These are phyloP conservation scores for Rhagologus leucostigma DNA, from an alignment of 2,113 vertebrate genomes.

Conservation along the genomic window DNA sequence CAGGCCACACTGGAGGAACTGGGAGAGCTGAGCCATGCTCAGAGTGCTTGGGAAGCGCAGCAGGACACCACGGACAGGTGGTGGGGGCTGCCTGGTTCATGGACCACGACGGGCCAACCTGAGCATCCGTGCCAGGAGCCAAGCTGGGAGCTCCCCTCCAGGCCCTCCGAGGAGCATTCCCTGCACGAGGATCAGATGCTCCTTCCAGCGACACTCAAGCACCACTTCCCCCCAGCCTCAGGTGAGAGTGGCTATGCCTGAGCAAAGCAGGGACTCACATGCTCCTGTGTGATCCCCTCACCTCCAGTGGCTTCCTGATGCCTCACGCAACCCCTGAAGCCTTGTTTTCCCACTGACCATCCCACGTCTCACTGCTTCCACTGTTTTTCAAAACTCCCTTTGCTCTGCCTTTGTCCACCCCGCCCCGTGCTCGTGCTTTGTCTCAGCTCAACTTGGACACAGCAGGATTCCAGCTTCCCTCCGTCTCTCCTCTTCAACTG, in stretches of 20 bases:
- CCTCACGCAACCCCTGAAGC: not conserved
- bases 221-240: fast-evolving
- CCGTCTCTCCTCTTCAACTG: not conserved
- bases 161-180: not conserved
- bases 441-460: not conserved
- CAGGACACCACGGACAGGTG: fast-evolving
- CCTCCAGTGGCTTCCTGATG: not conserved
- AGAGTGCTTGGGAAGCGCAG: fast-evolving
- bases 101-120: fast-evolving
- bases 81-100: not conserved
- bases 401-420: not conserved
- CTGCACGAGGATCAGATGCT: not conserved
- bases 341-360: not conserved
- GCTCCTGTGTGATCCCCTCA: fast-evolving
- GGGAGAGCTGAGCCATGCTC: fast-evolving
- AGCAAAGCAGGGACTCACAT: not conserved
- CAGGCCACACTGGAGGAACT: not conserved
- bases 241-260: not conserved
- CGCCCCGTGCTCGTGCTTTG: not conserved
- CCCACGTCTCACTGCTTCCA: fast-evolving
- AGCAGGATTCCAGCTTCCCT: not conserved
- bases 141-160: not conserved
- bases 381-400: not conserved
- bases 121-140: fast-evolving
- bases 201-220: fast-evolving